A percentile compares a stretch with the other conserved stretches of the same genome.
These are phyloP conservation scores for Cassiopea andromeda DNA, from an alignment of 30 jellyfish, hydroid and myxozoan genomes.

Conservation along the genomic window DNA sequence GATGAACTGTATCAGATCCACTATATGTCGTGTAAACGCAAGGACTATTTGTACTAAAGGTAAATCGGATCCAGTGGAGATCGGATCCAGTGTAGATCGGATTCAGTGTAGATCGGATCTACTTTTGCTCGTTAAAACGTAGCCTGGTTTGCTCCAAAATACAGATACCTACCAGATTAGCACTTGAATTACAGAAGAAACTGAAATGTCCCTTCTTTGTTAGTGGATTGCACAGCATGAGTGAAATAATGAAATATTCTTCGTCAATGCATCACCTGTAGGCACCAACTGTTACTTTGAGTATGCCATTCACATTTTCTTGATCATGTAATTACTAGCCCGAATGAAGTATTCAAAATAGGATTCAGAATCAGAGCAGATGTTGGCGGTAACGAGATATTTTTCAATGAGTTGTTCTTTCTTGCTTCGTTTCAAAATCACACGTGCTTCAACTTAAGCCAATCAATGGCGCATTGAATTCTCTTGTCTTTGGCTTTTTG, in stretches of 20 bases:
- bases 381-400: not conserved
- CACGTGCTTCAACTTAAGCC: not conserved
- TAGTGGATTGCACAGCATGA: not conserved
- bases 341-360: not conserved
- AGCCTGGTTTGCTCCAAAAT: no score
- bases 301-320: not conserved
- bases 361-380: not conserved
- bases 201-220: not conserved
- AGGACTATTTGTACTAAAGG: no score
- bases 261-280: not conserved
- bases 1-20: no score
- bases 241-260: not conserved
- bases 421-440: not conserved
- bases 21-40: no score
- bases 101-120: no score
- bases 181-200: not conserved
- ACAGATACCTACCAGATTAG: no score
- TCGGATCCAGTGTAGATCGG: no score
- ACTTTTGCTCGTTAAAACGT: no score
- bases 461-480: not conserved
- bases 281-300: not conserved
- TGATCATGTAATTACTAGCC: not conserved
- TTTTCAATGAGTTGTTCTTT: not conserved
- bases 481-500: not conserved
- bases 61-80: no score